Evolutionary conservation across 2,888 invertebrate species (phyloP).

Genomic region (Drosophila subsilvestris): DNA sequence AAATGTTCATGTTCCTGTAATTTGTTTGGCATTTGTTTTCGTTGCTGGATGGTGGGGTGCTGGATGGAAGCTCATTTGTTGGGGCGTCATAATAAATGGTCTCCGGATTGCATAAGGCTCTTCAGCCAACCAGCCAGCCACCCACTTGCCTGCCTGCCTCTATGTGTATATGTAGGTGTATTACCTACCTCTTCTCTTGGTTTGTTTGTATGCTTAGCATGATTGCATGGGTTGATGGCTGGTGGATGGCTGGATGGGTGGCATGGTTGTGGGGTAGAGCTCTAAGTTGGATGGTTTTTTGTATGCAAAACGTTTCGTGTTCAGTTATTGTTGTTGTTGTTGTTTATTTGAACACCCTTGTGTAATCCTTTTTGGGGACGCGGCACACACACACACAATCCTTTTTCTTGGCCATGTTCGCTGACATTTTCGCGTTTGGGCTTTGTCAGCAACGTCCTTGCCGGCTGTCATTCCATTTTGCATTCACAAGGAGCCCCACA

Average conservation of each 20-base stretch:
- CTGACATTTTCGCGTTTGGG: conserved; percentile 77
- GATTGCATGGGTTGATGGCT: no score
- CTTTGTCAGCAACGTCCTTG: conserved; percentile 78
- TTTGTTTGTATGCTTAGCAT: conserved; percentile 62
- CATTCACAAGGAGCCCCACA: conserved; percentile 48
- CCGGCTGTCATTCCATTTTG: conserved; percentile 76
- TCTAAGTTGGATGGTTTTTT: conserved; percentile 12
- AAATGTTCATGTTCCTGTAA: conserved; percentile 40
- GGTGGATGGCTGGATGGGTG: no score
- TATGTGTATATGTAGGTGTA: not conserved
- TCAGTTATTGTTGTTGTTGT: conserved; percentile 31
- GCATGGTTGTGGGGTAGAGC: no score
- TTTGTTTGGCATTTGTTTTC: conserved; percentile 33
- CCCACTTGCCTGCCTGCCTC: conserved; percentile 19
- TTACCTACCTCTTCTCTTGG: not conserved
- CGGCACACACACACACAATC: conserved; percentile 17
- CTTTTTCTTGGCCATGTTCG: conserved; percentile 47
- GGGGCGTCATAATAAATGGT: conserved; percentile 44
- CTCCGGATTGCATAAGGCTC: conserved; percentile 43
- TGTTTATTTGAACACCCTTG: conserved; percentile 43
- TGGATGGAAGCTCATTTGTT: not conserved
- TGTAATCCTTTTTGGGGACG: conserved; percentile 63
- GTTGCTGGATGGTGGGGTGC: not conserved
- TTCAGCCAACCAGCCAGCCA: conserved; percentile 8
- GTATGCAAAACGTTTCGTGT: conserved; percentile 35